phyloP scores from a whole-genome alignment of 2,113 vertebrate genomes.

The Erythrolamprus reginae region DNA sequence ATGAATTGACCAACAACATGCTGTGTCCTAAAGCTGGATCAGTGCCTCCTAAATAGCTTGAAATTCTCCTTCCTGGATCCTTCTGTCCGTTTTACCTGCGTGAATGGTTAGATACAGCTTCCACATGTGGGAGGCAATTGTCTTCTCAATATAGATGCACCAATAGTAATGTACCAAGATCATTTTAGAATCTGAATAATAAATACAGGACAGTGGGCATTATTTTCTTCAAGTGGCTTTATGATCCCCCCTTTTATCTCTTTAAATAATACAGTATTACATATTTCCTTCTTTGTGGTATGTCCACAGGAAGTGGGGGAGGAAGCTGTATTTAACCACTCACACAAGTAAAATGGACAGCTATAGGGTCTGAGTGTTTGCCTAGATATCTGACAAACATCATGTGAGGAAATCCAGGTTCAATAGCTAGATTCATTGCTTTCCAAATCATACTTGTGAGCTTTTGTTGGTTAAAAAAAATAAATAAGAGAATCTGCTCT shows the following conservation, averaged over 20 bases:
- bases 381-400: background rate
- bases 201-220: background rate
- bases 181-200: background rate
- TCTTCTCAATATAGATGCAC: background rate
- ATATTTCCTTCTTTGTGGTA: background rate
- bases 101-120: background rate
- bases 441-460: background rate
- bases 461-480: background rate
- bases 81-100: background rate
- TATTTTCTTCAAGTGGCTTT: background rate
- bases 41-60: background rate
- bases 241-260: background rate
- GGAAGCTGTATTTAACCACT: background rate
- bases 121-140: background rate
- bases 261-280: background rate
- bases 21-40: background rate
- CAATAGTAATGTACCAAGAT: background rate
- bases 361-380: background rate
- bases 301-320: background rate
- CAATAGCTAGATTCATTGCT: background rate
- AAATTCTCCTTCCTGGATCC: background rate
- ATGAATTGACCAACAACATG: background rate
- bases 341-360: background rate
- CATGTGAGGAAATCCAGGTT: background rate
- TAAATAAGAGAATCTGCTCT: background rate